Evolutionary conservation across 2,797 vertebrate species (phyloP).

Genomic region (Brachymystax lenok): DNA sequence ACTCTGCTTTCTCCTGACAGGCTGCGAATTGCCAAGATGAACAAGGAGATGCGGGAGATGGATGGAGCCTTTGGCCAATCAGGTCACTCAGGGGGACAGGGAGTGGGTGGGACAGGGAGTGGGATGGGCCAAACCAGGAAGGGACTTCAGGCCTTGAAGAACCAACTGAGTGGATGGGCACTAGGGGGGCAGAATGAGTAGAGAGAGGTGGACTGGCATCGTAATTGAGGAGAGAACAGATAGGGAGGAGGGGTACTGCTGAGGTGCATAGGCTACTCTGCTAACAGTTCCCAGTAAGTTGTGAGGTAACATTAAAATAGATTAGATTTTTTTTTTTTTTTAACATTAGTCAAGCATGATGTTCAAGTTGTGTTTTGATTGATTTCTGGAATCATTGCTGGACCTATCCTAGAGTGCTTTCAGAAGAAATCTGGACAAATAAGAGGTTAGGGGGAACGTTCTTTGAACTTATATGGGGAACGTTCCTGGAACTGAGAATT

Average conservation of each 20-base stretch:
- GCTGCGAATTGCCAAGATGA: conserved; percentile 88
- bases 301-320: neutral
- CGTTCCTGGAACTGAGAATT: no score
- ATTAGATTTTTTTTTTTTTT: no score
- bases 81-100: conserved; percentile 78
- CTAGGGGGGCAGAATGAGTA: conserved; percentile 65
- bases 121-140: conserved; percentile 71
- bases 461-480: no score
- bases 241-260: neutral
- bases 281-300: neutral
- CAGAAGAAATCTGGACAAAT: no score
- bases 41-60: conserved; percentile 87
- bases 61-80: conserved; percentile 86
- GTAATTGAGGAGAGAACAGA: neutral
- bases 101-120: conserved; percentile 21
- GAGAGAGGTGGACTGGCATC: neutral
- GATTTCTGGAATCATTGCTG: neutral
- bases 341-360: neutral
- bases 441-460: no score
- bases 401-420: neutral
- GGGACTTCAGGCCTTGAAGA: conserved; percentile 72
- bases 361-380: neutral
- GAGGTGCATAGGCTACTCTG: neutral
- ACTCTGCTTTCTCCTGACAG: conserved; percentile 59
- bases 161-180: conserved; percentile 75